Evolutionary conservation across 2,113 vertebrate species (phyloP), one percentile per base, ranked within the genome.

Genomic region (Siniperca chuatsi): DNA sequence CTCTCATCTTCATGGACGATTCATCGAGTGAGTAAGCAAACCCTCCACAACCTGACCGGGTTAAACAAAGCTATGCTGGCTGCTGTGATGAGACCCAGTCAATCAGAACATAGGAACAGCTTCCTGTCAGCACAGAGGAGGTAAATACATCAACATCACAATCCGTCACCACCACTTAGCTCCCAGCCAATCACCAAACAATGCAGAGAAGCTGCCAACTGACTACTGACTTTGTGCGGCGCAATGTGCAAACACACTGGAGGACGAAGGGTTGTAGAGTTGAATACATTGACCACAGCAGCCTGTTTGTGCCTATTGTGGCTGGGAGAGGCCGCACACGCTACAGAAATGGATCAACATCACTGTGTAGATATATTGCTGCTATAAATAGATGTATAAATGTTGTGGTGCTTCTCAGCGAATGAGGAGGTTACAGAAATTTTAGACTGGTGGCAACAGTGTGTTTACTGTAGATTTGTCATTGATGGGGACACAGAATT

Each of bases 81-180:
- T 52, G 71, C 83, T 74, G 88, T 58, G 89, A 92, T 81, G 90
- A 88, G 84, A 58, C 68, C 87, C 87, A 94, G 93, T 90, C 91
- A 93, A 92, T 93, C 91, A 92, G 89, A 85, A 81, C 79, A 54
- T 33, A 65, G 87, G 74, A 91, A 79, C 84, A 78, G 87, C 79
- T 91, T 89, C 81, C 90, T 91, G 87, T 93, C 94, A 94, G 91
- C 83, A 72, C n/a, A 57, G 73, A 57, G 74, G 87, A 87, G 83
- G 92, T 90, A 94, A 95, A 95, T 94, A 93, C 91, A 93, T 92
- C 93, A 94, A 88, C 91, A 92, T 94, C 90, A 87, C 88, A 87
- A 81, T 87, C 92, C 33, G 85, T 94, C 93, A 93, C 78, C 88
- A 81, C 52, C 91, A 87, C 90, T 93, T 91, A 93, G 87, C 85